Percentiles rank a stretch among this genome's conserved stretches.
phyloP scores from a whole-genome alignment of 2,888 invertebrate genomes.

The Herminia tarsipennalis region DNA sequence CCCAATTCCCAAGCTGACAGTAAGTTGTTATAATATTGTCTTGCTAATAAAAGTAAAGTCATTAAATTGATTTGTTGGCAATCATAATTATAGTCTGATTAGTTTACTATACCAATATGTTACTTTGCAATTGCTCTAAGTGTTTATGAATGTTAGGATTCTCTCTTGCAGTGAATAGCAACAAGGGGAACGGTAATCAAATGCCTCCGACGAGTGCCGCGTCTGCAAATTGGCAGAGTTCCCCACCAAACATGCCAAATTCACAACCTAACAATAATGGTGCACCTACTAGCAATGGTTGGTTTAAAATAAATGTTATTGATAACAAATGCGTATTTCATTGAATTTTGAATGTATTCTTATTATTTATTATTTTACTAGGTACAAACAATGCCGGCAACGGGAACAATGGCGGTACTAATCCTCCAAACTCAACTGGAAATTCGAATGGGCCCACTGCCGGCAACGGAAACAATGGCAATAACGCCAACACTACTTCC shows the following conservation, averaged over 20 bases:
- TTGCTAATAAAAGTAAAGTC: constrained; percentile 45
- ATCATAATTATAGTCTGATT: constrained; percentile 38
- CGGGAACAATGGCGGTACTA: constrained; percentile 77
- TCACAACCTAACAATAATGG: constrained; percentile 80
- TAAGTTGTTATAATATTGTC: constrained; percentile 62
- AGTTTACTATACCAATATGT: constrained; percentile 30
- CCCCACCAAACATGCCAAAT: constrained; percentile 79
- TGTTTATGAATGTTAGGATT: constrained; percentile 42
- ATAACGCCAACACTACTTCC: constrained; percentile 85
- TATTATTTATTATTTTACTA: constrained; percentile 33
- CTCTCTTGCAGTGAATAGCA: constrained; percentile 79
- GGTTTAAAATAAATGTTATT: constrained; percentile 29
- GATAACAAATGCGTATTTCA: constrained; percentile 13
- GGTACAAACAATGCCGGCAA: constrained; percentile 74
- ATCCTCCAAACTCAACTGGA: constrained; percentile 69
- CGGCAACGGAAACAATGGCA: constrained; percentile 75
- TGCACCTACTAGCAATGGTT: constrained; percentile 78
- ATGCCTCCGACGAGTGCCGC: constrained; percentile 75
- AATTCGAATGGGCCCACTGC: constrained; percentile 70
- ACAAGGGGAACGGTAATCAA: constrained; percentile 77
- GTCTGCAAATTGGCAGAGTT: constrained; percentile 76
- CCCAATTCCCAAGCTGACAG: constrained; percentile 83
- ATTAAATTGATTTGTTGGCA: constrained; percentile 45
- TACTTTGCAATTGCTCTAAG: constrained; percentile 20
- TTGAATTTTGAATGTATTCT: constrained; percentile 6